Evolutionary conservation across 2,113 vertebrate species (phyloP).

Genomic region (Probosciger aterrimus): DNA sequence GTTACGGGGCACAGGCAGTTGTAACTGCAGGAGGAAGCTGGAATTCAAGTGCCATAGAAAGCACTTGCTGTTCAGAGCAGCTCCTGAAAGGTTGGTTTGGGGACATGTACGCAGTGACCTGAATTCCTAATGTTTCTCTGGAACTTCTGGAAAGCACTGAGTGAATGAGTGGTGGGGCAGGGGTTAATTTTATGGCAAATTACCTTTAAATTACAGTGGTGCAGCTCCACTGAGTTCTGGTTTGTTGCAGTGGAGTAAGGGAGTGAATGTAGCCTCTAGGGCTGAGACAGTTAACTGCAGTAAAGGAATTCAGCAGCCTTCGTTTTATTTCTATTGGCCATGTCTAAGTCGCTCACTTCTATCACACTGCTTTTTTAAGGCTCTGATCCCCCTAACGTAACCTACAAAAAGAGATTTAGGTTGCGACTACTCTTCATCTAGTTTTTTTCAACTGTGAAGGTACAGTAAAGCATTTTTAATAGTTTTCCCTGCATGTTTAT

Average conservation of each 20-base stretch:
- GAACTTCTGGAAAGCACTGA: not conserved
- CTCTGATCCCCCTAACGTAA: not conserved
- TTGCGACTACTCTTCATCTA: not conserved
- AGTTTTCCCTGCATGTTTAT: not conserved
- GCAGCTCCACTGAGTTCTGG: not conserved
- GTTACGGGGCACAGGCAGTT: not conserved
- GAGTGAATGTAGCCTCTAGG: not conserved
- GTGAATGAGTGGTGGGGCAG: not conserved
- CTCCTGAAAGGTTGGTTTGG: not conserved
- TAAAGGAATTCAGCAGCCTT: not conserved
- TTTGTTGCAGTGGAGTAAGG: not conserved
- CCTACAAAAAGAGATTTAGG: not conserved
- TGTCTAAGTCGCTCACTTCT: not conserved
- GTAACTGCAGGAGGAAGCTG: not conserved
- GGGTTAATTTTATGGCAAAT: not conserved
- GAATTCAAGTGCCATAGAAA: not conserved
- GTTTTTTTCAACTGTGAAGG: not conserved
- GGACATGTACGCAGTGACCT: fast-evolving
- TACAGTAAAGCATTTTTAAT: not conserved
- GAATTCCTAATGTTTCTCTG: not conserved
- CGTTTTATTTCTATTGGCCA: not conserved
- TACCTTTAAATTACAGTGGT: not conserved
- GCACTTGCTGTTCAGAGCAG: not conserved
- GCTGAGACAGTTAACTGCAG: not conserved
- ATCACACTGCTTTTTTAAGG: not conserved